Percentiles rank a stretch among this genome's conserved stretches.
Evolutionary conservation across 2,113 vertebrate species (phyloP).

Genomic region (Thalassarche chlororhynchos): DNA sequence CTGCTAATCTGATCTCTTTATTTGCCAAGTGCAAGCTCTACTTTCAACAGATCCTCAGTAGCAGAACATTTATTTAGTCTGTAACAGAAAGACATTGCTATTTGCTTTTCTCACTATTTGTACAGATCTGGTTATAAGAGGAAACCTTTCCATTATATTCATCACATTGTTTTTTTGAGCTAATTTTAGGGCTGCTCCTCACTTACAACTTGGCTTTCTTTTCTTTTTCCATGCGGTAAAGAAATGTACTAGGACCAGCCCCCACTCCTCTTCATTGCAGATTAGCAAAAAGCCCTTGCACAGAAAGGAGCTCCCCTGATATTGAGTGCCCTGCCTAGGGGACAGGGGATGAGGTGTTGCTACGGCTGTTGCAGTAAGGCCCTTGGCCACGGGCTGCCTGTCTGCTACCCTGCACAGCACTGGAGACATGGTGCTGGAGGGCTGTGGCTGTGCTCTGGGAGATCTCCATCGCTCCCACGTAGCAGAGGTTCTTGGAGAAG

Average conservation of each 20-base stretch:
- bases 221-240: not conserved
- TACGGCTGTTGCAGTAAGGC: not conserved
- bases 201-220: not conserved
- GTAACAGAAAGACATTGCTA: not conserved
- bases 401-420: not conserved
- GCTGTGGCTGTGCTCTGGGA: not conserved
- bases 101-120: not conserved
- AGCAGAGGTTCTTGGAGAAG: not conserved
- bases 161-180: not conserved
- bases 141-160: not conserved
- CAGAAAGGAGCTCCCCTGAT: not conserved
- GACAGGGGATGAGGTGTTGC: accelerated
- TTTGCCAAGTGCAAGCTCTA: not conserved
- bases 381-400: not conserved
- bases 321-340: not conserved
- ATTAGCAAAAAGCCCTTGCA: not conserved
- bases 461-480: accelerated
- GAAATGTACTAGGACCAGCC: not conserved
- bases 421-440: not conserved
- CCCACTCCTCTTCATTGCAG: accelerated
- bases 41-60: not conserved
- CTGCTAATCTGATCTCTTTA: not conserved
- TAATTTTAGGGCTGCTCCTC: not conserved
- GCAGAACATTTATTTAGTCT: not conserved
- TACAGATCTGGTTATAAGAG: not conserved